Percentiles rank a stretch among this genome's conserved stretches.
phyloP scores from a whole-genome alignment of 2,888 invertebrate genomes.

The Cephus rjabovi region DNA sequence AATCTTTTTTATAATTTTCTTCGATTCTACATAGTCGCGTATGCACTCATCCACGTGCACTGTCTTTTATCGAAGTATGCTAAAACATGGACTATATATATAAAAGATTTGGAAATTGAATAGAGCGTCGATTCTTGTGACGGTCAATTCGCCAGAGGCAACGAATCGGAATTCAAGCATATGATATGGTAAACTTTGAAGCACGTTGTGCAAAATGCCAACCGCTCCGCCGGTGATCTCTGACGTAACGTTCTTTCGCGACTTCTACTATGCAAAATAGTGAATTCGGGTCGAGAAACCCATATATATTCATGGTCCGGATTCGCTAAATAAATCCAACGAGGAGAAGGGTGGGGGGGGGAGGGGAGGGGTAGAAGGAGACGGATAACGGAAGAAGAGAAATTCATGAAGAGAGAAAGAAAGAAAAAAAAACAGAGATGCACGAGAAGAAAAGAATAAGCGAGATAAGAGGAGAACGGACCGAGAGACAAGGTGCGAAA shows the following conservation, averaged over 20 bases:
- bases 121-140: neutral
- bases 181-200: slow-evolving; percentile 37
- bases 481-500: slow-evolving; percentile 31
- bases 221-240: slow-evolving; percentile 41
- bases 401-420: slow-evolving; percentile 16
- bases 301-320: slow-evolving; percentile 50
- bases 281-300: slow-evolving; percentile 44
- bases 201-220: slow-evolving; percentile 46
- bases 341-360: slow-evolving; percentile 2
- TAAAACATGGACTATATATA: neutral
- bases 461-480: neutral
- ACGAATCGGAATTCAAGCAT: neutral
- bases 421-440: neutral
- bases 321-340: slow-evolving; percentile 42
- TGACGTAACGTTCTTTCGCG: slow-evolving; percentile 41
- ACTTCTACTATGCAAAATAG: slow-evolving; percentile 19
- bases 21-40: neutral
- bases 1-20: neutral
- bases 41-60: neutral
- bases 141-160: neutral
- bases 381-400: slow-evolving; percentile 11
- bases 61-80: neutral
- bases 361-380: neutral
- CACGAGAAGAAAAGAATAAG: neutral
- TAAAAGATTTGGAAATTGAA: neutral